A percentile compares a stretch with the other conserved stretches of the same genome.
Conservation (phyloP, 2,113 vertebrate species). For the Myiopsitta monachus region DNA sequence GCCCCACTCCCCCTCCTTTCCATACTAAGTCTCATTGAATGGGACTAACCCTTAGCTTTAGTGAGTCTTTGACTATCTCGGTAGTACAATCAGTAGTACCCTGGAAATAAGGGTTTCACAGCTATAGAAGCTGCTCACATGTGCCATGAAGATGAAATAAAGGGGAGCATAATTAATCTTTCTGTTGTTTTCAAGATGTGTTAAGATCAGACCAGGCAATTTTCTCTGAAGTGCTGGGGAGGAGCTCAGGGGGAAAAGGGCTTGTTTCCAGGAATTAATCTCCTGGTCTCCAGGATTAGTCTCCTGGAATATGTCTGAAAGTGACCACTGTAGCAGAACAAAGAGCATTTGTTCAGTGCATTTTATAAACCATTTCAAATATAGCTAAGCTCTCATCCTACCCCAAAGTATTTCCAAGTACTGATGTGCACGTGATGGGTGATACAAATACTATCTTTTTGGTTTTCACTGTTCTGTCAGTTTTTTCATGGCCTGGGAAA, state of each 20-base stretch:
- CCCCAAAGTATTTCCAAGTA: rapidly evolving
- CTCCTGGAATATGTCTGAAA: not conserved
- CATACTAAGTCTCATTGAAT: not conserved
- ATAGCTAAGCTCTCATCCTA: rapidly evolving
- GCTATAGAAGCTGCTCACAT: slow-evolving; percentile 8
- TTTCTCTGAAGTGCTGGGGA: slow-evolving; percentile 13
- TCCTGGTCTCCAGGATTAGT: not conserved
- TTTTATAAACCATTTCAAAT: not conserved
- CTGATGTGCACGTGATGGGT: rapidly evolving
- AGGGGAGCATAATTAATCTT: slow-evolving; percentile 27
- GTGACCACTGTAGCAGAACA: not conserved
- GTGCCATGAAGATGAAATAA: not conserved
- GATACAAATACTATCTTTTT: not conserved
- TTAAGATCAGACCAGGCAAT: slow-evolving; percentile 1
- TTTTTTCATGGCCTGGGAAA: not conserved
- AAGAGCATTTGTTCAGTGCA: not conserved
- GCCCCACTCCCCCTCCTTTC: not conserved
- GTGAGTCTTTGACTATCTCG: not conserved
- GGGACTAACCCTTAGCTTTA: not conserved
- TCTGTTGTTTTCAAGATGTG: not conserved
- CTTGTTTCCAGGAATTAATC: not conserved
- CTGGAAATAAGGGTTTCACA: not conserved
- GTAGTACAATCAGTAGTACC: not conserved
- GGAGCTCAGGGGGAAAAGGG: not conserved
- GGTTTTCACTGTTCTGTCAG: not conserved